Conservation (phyloP, 2,888 invertebrate species). For the Meiosimyza platycephala region DNA sequence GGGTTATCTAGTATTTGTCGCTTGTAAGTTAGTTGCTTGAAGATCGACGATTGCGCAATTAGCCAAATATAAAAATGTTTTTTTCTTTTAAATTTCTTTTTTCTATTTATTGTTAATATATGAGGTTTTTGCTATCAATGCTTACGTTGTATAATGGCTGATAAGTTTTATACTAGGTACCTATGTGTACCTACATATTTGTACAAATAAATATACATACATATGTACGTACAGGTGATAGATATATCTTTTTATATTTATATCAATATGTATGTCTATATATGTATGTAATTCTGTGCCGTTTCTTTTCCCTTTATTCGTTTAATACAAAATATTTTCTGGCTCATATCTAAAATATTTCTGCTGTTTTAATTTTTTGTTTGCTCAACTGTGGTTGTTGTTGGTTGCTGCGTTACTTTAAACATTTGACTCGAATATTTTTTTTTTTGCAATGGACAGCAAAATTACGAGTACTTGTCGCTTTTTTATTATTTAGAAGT, state of each 20-base stretch:
- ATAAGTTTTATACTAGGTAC: too few species aligned
- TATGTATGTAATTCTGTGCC: too few species aligned
- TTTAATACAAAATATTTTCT: slow-evolving; percentile 14
- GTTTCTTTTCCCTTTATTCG: slow-evolving; percentile 14
- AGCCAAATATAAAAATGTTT: neutral
- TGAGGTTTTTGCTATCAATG: too few species aligned
- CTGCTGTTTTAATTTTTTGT: slow-evolving; percentile 12
- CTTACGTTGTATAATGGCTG: too few species aligned
- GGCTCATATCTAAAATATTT: neutral
- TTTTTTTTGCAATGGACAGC: neutral
- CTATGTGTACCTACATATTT: too few species aligned
- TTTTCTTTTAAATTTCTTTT: too few species aligned
- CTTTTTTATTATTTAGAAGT: slow-evolving; percentile 16
- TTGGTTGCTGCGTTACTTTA: neutral
- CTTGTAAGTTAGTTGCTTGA: too few species aligned
- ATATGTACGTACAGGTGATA: too few species aligned
- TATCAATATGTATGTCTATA: too few species aligned
- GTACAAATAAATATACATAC: too few species aligned
- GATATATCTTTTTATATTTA: too few species aligned
- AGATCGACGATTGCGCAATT: slow-evolving; percentile 23
- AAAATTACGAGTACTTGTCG: neutral
- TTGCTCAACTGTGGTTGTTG: slow-evolving; percentile 8
- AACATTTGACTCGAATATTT: neutral
- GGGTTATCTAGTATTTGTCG: too few species aligned
- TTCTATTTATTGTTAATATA: neutral